Evolutionary conservation across 2,888 invertebrate species (phyloP).

Genomic region (Allolobophora icterica): DNA sequence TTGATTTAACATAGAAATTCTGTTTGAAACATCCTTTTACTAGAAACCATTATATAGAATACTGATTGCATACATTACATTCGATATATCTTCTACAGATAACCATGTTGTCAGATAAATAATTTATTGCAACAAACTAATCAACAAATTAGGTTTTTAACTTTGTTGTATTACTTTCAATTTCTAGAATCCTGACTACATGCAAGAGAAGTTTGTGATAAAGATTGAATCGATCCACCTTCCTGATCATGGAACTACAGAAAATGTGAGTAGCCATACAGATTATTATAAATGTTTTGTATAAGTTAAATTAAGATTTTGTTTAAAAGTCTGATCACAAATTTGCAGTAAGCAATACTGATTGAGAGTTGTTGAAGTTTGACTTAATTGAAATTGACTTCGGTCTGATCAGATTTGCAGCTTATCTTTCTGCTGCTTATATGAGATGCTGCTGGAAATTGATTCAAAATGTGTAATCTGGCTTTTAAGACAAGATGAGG

Average conservation of each 20-base stretch:
- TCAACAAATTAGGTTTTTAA: not conserved
- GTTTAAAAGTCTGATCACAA: no score
- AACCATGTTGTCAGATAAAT: no score
- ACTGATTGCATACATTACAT: not conserved
- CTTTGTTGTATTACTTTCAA: not conserved
- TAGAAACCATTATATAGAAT: not conserved
- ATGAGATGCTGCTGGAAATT: not conserved
- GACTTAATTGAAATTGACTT: not conserved
- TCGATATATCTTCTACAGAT: no score
- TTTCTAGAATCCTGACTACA: slow-evolving; percentile 69
- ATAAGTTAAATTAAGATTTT: not conserved
- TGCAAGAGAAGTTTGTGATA: slow-evolving; percentile 93
- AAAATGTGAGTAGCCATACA: slow-evolving; percentile 71
- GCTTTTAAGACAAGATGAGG: not conserved
- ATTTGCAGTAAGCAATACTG: not conserved
- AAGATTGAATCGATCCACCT: slow-evolving; percentile 94
- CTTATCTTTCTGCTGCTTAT: not conserved
- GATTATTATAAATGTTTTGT: not conserved
- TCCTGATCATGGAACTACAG: slow-evolving; percentile 81
- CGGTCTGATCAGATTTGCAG: not conserved
- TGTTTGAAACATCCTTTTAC: not conserved
- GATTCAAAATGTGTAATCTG: not conserved
- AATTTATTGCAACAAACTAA: no score
- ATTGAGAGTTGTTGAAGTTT: not conserved
- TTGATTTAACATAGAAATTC: not conserved